Percentiles rank a stretch among this genome's conserved stretches.
phyloP scores from a whole-genome alignment of 2,888 invertebrate species.

The Stenodera caucasica region DNA sequence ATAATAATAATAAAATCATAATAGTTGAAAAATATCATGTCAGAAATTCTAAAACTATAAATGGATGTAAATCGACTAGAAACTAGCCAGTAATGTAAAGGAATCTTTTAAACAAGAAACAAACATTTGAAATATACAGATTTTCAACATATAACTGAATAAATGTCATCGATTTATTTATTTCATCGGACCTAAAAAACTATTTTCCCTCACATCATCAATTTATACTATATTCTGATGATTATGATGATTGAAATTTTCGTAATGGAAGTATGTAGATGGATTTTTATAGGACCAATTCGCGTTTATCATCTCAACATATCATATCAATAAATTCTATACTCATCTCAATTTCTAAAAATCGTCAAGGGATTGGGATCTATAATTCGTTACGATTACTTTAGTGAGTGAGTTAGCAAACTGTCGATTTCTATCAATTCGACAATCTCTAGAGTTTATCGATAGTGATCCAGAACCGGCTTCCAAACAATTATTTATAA shows the following conservation, averaged over 20 bases:
- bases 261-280: background rate
- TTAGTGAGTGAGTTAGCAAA: too few species aligned
- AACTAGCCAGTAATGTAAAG: background rate
- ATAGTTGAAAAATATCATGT: background rate
- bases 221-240: background rate
- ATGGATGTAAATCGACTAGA: background rate
- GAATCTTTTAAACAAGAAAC: background rate
- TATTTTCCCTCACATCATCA: background rate
- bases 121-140: background rate
- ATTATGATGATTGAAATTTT: background rate
- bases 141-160: background rate
- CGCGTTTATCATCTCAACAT: background rate
- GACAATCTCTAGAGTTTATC: too few species aligned
- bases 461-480: too few species aligned
- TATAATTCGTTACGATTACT: background rate
- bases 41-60: background rate
- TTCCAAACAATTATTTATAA: too few species aligned
- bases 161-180: background rate
- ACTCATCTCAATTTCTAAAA: background rate
- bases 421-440: too few species aligned
- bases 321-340: too few species aligned
- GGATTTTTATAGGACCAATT: background rate
- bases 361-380: background rate
- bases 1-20: background rate
- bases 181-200: too few species aligned